These are phyloP conservation scores for Rhinoraja longicauda DNA, from an alignment of 2,797 vertebrate species.

Conservation along the genomic window DNA sequence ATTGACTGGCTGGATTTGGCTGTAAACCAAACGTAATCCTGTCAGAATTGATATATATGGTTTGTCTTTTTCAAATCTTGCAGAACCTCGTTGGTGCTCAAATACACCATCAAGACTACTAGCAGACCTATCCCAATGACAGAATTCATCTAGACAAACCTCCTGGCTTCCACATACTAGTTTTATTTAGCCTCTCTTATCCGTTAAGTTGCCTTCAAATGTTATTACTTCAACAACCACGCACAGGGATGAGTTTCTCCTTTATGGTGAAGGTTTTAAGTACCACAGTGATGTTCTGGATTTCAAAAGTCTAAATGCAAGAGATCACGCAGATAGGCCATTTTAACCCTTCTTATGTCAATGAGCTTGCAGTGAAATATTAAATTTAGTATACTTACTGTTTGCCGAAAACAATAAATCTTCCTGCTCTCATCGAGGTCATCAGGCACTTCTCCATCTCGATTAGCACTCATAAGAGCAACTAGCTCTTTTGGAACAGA, in stretches of 20 bases:
- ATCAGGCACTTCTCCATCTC: conserved; percentile 74
- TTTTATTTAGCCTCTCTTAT: not conserved
- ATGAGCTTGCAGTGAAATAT: not conserved
- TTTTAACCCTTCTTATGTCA: not conserved
- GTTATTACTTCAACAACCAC: not conserved
- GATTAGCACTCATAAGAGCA: conserved; percentile 82
- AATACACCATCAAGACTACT: too few species aligned
- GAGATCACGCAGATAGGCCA: not conserved
- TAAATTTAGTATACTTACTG: conserved; percentile 56
- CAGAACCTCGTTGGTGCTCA: too few species aligned
- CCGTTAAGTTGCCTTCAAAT: not conserved
- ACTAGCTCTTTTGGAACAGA: conserved; percentile 85
- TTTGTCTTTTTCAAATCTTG: too few species aligned
- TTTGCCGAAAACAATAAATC: conserved; percentile 78
- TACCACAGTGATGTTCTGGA: not conserved
- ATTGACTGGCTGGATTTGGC: too few species aligned
- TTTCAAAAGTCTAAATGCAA: not conserved
- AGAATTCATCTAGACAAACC: too few species aligned
- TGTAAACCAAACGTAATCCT: too few species aligned
- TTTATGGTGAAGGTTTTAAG: not conserved
- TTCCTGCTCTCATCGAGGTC: conserved; percentile 63
- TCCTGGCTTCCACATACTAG: not conserved
- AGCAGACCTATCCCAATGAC: too few species aligned
- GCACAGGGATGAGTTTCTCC: not conserved
- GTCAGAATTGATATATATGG: too few species aligned